These are phyloP conservation scores for Corythaeola cristata DNA, from an alignment of 2,113 vertebrate species.

Conservation along the genomic window DNA sequence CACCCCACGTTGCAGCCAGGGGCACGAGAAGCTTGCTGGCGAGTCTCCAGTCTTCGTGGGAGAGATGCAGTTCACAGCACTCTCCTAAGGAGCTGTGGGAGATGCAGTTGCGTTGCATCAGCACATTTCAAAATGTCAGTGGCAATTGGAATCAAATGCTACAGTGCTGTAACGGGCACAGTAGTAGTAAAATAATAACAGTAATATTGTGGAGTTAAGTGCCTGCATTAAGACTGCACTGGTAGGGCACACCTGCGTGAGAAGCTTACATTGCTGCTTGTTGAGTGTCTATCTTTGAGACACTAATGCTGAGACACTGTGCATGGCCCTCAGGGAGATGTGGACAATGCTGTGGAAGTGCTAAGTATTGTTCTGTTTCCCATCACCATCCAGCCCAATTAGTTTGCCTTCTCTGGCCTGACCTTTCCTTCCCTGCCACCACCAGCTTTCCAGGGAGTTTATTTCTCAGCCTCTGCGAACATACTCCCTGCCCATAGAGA, in stretches of 20 bases:
- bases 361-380: background rate
- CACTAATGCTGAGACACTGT: accelerated
- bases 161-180: background rate
- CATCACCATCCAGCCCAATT: background rate
- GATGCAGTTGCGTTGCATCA: background rate
- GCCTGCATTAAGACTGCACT: background rate
- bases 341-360: background rate
- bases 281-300: background rate
- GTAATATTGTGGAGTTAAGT: conserved; percentile 30
- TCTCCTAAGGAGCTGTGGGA: background rate
- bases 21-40: background rate
- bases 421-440: background rate
- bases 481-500: background rate
- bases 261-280: background rate
- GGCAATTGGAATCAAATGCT: conserved; percentile 6
- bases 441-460: background rate
- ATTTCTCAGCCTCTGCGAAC: background rate
- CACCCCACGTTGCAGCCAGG: background rate
- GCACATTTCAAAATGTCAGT: conserved; percentile 28
- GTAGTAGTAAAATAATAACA: background rate
- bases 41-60: background rate
- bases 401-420: background rate
- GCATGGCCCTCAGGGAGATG: background rate
- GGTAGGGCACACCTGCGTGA: background rate
- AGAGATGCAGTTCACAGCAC: background rate